Percentiles rank a stretch among this genome's conserved stretches.
These are phyloP conservation scores for Thunnus maccoyii DNA, from an alignment of 2,113 vertebrate species.

Conservation along the genomic window DNA sequence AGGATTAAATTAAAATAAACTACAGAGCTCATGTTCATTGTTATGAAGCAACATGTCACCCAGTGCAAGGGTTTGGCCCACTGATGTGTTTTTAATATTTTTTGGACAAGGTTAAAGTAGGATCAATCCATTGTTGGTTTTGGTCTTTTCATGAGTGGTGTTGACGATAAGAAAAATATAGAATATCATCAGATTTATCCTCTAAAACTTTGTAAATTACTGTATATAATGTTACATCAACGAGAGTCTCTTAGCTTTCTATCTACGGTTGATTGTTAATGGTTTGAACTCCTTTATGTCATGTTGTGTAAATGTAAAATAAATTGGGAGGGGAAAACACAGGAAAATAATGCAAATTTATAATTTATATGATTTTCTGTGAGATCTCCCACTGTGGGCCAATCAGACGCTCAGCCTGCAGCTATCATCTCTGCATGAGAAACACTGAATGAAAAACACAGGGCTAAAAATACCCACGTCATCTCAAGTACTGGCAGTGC, in stretches of 20 bases:
- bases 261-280: no score
- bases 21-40: not conserved
- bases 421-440: constrained; percentile 48
- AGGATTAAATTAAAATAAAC: constrained; percentile 8
- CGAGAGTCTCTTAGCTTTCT: not conserved
- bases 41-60: not conserved
- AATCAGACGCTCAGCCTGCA: constrained; percentile 24
- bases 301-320: not conserved
- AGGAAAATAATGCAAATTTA: no score
- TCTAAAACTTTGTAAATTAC: not conserved
- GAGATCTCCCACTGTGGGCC: constrained; percentile 13
- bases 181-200: not conserved
- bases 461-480: constrained; percentile 60
- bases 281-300: no score
- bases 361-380: not conserved
- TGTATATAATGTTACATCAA: not conserved
- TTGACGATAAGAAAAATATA: not conserved
- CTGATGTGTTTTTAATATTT: not conserved
- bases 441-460: constrained; percentile 44
- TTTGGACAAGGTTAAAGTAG: not conserved
- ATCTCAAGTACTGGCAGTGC: constrained; percentile 33
- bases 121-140: not conserved
- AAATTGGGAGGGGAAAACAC: not conserved
- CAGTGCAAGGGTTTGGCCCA: not conserved
- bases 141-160: not conserved